Base-by-base conservation (phyloP, 1,140 invertebrate species). In the Mesaphorura yosii region DNA sequence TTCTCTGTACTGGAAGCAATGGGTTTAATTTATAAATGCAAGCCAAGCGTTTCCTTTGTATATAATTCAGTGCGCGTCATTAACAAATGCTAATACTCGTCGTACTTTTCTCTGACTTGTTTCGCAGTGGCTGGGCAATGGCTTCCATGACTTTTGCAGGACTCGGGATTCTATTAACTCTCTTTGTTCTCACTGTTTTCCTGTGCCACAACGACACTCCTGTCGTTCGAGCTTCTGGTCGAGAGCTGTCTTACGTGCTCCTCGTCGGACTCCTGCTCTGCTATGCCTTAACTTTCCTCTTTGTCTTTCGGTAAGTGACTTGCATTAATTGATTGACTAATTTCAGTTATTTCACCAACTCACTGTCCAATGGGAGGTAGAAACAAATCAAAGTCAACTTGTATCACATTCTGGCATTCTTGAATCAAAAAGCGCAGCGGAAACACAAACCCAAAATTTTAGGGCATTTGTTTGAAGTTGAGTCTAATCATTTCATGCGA, bases 251-350 rank as follows among this genome's bases (percentile, higher is more conserved):
- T 55, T 89, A 86, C 66, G 82, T 93, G 3, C 76, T 94, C 37
- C 72, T 94, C n/a, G 78, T 75, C 20, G 90, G 88, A 3, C 86
- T 93, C 59, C 76, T 92, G 40, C 76, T 90, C 68, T 92, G 89
- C 71, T 94, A 91, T 70, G 76, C 81, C 41, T 81, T 92, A 51
- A 90, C 88, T 3, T 90, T 89, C 67, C 76, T 82, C 1, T 73
- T 93, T 12, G 80, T 91, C 3, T 68, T 89, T 12, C 77, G 80
- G 54, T 62, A 48, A 59, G 56, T 41, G 53, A 25, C 1, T 23
- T 72, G 72, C 5, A 63, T 26, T 22, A 3, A 17, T 31, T 49
- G 15, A 17, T 40, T 54, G 25, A 12, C 23, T 31, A 17, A 14
- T 49, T 19, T 20, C 22, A 37, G 1, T 37, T 6, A 37, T 37